These are phyloP conservation scores for Melanotaenia boesemani DNA, from an alignment of 2,797 vertebrate genomes.

Conservation along the genomic window DNA sequence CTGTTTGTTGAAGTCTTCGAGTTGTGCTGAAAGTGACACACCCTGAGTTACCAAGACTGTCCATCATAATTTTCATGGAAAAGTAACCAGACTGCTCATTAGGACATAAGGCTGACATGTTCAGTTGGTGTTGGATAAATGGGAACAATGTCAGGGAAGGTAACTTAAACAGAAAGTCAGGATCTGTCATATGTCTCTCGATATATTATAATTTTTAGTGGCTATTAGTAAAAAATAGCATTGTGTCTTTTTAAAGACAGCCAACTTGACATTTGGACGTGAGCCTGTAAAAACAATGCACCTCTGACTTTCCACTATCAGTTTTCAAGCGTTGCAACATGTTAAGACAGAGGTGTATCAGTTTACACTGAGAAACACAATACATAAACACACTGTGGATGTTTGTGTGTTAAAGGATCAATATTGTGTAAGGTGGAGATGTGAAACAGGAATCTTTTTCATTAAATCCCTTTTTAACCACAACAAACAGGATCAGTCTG, in stretches of 20 bases:
- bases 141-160: background rate
- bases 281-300: slow-evolving; percentile 16
- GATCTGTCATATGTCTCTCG: background rate
- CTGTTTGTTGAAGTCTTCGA: too few species aligned
- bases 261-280: background rate
- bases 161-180: background rate
- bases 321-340: slow-evolving; percentile 19
- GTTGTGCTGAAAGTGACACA: too few species aligned
- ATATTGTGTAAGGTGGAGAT: background rate
- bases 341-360: slow-evolving; percentile 27
- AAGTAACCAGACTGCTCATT: too few species aligned
- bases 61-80: too few species aligned
- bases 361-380: slow-evolving; percentile 19
- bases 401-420: slow-evolving; percentile 22
- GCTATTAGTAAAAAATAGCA: background rate
- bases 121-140: too few species aligned
- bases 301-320: slow-evolving; percentile 23
- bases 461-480: slow-evolving; percentile 2
- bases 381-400: background rate
- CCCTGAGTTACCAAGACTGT: too few species aligned
- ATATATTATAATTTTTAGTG: background rate
- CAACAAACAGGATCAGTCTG: background rate
- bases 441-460: slow-evolving; percentile 6
- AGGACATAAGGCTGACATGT: too few species aligned
- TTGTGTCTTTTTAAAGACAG: background rate